Percentiles rank a stretch among this genome's conserved stretches.
Conservation (phyloP, 2,113 vertebrate genomes). For the Megaceryle torquata region DNA sequence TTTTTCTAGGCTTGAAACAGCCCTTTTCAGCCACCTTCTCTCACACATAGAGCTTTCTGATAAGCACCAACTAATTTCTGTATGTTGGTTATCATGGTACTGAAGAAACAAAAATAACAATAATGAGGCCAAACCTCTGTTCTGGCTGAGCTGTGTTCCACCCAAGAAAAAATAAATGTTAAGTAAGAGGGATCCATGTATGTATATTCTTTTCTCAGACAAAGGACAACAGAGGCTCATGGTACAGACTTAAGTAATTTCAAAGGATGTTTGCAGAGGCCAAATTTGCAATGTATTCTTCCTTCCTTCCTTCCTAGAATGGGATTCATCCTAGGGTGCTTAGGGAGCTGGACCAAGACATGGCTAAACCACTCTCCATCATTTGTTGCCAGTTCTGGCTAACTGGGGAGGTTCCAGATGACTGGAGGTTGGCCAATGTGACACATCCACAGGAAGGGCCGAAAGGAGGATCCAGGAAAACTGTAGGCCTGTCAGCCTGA, state of each 20-base stretch:
- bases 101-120: neutral
- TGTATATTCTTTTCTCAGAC: neutral
- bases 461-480: no score
- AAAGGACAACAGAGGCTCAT: neutral
- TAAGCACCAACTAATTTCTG: neutral
- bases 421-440: no score
- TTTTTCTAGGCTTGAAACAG: neutral
- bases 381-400: no score
- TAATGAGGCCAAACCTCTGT: neutral
- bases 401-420: no score
- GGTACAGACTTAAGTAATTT: neutral
- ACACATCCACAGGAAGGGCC: no score
- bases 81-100: neutral
- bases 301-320: neutral
- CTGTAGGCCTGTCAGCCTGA: no score
- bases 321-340: no score
- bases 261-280: neutral
- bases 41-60: neutral
- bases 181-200: neutral
- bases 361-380: no score
- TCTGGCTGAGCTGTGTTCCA: neutral
- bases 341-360: no score
- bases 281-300: fast-evolving
- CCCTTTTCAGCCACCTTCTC: neutral
- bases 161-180: neutral